Evolutionary conservation across 2,888 invertebrate species (phyloP).

Genomic region (Cordilura impudica): DNA sequence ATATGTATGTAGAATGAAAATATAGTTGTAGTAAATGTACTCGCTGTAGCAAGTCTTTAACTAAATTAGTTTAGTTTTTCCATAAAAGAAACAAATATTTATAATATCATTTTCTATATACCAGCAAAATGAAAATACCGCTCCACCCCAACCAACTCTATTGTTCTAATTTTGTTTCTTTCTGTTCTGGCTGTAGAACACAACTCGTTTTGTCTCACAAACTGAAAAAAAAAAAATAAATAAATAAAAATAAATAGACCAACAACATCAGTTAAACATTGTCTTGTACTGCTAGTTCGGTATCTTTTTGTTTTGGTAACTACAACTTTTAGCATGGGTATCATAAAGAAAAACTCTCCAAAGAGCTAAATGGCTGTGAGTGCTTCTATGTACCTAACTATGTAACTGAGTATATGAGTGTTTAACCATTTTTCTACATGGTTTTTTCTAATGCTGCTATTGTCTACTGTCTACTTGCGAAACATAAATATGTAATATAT

Average conservation of each 20-base stretch:
- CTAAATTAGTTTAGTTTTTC: not conserved
- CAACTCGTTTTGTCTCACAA: not conserved
- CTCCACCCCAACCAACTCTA: not conserved
- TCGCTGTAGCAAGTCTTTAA: not conserved
- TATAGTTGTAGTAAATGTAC: not conserved
- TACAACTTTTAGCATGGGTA: constrained; percentile 14
- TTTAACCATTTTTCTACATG: not conserved
- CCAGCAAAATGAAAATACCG: too few species aligned
- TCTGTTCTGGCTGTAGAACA: not conserved
- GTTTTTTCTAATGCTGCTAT: not conserved
- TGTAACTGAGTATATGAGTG: too few species aligned
- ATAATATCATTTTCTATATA: not conserved
- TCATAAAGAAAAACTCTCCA: constrained; percentile 31
- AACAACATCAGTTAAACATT: not conserved
- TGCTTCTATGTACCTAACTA: not conserved
- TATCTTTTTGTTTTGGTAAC: not conserved
- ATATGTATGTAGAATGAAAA: not conserved
- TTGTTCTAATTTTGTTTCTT: not conserved
- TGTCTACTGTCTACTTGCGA: not conserved
- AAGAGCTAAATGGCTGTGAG: constrained; percentile 14
- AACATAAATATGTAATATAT: not conserved
- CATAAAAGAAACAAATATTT: not conserved
- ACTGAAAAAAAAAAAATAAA: too few species aligned
- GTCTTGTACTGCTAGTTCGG: not conserved
- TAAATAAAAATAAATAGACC: not conserved